Base-by-base conservation (phyloP, 2,888 invertebrate species). In the Dryococelus australis region DNA sequence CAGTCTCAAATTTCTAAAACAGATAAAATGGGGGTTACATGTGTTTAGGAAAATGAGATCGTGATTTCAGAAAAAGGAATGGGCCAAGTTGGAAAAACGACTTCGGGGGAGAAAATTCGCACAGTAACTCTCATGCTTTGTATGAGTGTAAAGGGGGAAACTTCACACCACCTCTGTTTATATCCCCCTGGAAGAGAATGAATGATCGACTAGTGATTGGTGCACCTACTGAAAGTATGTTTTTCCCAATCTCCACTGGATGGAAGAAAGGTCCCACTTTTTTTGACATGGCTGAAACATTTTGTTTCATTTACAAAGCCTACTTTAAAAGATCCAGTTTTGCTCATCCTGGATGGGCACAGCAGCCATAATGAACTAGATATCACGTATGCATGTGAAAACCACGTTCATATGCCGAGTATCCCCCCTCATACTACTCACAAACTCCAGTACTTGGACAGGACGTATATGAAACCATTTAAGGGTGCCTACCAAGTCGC, bases 51-150 rank as follows among this genome's bases (percentile, higher is more conserved):
- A 47, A 87, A 87, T 53, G 84, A 80, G n/a, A 87, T 85, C 27
- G 85, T 85, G 13, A 84, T 79, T 27, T 87, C 78, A 26, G 43
- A 65, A 16, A 87, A 85, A 85, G 85, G 85, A 78, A 84, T 84
- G 79, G 51, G 85, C 84, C 85, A 87, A 65, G 87, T 87, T 78
- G 85, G 87, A 26, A 87, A 85, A 10, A 26, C 85, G n/a, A 87
- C 79, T 1, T 87, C 85, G 43, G 87, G 80, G 27, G 85, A 85
- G 24, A 84, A 85, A 85, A 35, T 24, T 26, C 43, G 27, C 26
- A 85, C 51, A n/a, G 80, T 87, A 24, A 87, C 87, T 12, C 65
- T 78, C 9, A 65, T 87, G 43, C 47, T 87, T 43, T 83, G 35
- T 35, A 84, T 87, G 53, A 84, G 78, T 87, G 87, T 51, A 84